A percentile compares a stretch with the other conserved stretches of the same genome.
These are phyloP conservation scores for Kuschelorhynchus macadamiae DNA, from an alignment of 2,888 invertebrate species.

Conservation along the genomic window DNA sequence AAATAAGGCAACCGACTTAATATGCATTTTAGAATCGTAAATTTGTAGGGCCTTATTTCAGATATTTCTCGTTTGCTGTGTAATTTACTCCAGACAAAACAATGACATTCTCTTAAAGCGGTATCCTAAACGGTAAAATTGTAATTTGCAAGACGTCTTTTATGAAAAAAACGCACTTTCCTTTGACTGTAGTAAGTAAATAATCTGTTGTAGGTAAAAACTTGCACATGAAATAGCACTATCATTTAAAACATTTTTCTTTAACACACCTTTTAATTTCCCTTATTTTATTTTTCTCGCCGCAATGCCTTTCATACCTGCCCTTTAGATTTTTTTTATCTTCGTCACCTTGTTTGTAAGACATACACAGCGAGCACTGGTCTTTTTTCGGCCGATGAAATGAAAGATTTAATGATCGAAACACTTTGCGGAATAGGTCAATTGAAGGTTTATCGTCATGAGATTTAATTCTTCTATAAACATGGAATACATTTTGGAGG, in stretches of 20 bases:
- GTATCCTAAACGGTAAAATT: no score
- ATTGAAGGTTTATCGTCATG: constrained; percentile 16
- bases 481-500: constrained; percentile 6
- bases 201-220: not conserved
- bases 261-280: no score
- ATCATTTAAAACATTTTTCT: not conserved
- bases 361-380: constrained; percentile 5
- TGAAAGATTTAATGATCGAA: constrained; percentile 12
- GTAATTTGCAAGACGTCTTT: no score
- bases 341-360: constrained; percentile 7
- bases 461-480: constrained; percentile 11
- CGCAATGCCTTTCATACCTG: constrained; percentile 9
- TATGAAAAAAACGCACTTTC: not conserved
- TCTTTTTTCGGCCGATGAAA: constrained; percentile 16
- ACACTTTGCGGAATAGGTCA: constrained; percentile 7
- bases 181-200: not conserved
- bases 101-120: no score
- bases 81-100: no score
- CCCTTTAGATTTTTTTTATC: not conserved
- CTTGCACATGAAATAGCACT: not conserved
- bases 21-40: constrained; percentile 1
- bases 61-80: no score
- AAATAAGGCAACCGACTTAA: constrained; percentile 5
- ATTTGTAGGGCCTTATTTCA: not conserved
- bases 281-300: constrained; percentile 5